phyloP scores from a whole-genome alignment of 2,797 vertebrate genomes.

The Enteromius viviparus region DNA sequence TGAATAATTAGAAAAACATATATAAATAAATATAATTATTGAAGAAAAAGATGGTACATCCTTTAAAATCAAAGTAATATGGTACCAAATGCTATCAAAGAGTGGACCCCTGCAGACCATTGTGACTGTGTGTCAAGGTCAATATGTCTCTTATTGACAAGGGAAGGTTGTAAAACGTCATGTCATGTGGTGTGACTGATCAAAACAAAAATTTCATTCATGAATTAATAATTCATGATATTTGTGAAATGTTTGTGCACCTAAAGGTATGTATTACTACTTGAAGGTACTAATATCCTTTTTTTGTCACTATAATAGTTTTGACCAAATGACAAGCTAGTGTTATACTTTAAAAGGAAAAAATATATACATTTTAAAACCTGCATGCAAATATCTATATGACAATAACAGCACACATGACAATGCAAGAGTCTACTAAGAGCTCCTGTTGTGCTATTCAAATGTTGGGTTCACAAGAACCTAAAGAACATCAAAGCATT shows the following conservation, averaged over 20 bases:
- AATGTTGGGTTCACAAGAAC: neutral
- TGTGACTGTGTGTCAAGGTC: conserved; percentile 9
- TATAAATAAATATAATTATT: neutral
- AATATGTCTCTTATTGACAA: conserved; percentile 22
- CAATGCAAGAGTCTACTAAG: neutral
- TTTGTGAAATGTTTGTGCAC: neutral
- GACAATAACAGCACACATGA: neutral
- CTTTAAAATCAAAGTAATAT: conserved; percentile 7
- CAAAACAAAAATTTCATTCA: neutral
- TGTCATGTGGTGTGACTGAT: conserved; percentile 13
- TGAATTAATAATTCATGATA: conserved; percentile 18
- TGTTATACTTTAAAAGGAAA: neutral
- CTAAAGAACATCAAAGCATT: neutral
- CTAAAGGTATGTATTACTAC: neutral
- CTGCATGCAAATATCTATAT: neutral
- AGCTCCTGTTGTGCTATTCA: neutral
- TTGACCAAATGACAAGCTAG: neutral
- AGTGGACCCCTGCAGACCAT: neutral
- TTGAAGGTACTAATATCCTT: neutral
- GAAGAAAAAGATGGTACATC: neutral
- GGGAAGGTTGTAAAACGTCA: conserved; percentile 30
- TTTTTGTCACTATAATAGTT: no score
- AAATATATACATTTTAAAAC: no score
- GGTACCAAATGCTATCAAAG: neutral
- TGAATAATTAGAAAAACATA: no score